Percentiles rank a stretch among this genome's conserved stretches.
Evolutionary conservation across 1,140 invertebrate genomes (phyloP).

Genomic region (Lucilia sericata): DNA sequence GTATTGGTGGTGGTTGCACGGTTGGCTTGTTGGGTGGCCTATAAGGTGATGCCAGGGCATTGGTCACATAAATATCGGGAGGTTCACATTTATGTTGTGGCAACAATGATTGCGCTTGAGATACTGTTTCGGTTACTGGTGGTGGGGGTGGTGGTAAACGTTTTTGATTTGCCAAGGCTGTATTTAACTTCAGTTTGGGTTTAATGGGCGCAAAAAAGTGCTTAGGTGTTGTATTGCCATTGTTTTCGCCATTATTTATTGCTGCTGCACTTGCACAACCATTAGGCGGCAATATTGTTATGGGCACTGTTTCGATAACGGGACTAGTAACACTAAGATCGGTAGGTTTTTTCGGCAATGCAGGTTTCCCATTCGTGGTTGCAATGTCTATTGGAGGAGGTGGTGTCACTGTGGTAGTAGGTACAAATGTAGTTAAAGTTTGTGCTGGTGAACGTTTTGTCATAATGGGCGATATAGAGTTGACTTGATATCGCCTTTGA

Average conservation of each 20-base stretch:
- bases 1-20: constrained; percentile 52
- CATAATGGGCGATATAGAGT: constrained; percentile 38
- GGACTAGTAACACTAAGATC: constrained; percentile 29
- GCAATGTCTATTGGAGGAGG: neutral
- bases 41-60: constrained; percentile 62
- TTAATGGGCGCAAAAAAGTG: constrained; percentile 66
- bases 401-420: constrained; percentile 47
- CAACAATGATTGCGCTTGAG: constrained; percentile 51
- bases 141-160: constrained; percentile 47
- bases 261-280: constrained; percentile 40
- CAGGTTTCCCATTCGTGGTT: neutral
- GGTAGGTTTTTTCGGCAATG: neutral
- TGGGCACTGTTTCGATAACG: constrained; percentile 60
- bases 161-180: constrained; percentile 59
- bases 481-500: constrained; percentile 59
- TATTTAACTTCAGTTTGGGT: constrained; percentile 64
- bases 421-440: constrained; percentile 54
- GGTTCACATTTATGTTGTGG: constrained; percentile 57
- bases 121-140: constrained; percentile 44
- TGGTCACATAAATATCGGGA: constrained; percentile 64
- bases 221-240: constrained; percentile 49
- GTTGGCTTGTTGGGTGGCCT: constrained; percentile 48
- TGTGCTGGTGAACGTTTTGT: constrained; percentile 53
- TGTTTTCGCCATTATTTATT: neutral
- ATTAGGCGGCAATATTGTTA: constrained; percentile 54